Evolutionary conservation across 2,888 invertebrate genomes (phyloP), one percentile per base, ranked within the genome.

Genomic region (Cheilosia vernalis): DNA sequence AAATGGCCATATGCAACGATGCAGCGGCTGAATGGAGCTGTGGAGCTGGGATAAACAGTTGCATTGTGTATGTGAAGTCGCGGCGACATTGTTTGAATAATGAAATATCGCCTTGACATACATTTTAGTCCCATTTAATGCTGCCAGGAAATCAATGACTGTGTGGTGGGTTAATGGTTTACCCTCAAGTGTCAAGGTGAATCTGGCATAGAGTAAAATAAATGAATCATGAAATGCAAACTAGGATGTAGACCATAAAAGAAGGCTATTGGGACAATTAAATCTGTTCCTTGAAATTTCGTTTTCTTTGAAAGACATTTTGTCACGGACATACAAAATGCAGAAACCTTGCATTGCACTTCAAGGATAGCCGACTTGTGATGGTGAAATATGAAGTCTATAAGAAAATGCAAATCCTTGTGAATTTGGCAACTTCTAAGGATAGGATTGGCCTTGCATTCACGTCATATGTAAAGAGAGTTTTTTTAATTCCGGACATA

Each of bases 51-150:
- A 53, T 37, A 73, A 73, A 61, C 37, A 61, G 53, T 66, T 67
- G 72, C 51, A 79, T 15, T 51, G 51, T 51, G 24, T 17, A 6
- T 17, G n/a, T n/a, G 42, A n/a, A 42, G 42, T 58, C 49, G 55
- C 58, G 51, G 51, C 70, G 77, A 77, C 69, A 67, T 51, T 72
- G 66, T 56, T 67, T 56, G 66, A 72, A 78, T 72, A 83, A 78
- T 66, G 72, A 78, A 66, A 82, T 49, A 60, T 78, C 66, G 66
- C 82, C 82, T 83, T 83, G 82, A 78, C 82, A 83, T 66, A 83
- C 77, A 82, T 82, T 81, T 51, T 42, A 69, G 56, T 42, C 40
- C 24, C 37, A 51, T 13, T 51, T 51, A 7, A 10, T 15, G 17
- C 53, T 9, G 27, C 33, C 60, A 55, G 27, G 51, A 66, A 51